These are phyloP conservation scores for Laticauda colubrina DNA, from an alignment of 2,113 vertebrate species.

Conservation along the genomic window DNA sequence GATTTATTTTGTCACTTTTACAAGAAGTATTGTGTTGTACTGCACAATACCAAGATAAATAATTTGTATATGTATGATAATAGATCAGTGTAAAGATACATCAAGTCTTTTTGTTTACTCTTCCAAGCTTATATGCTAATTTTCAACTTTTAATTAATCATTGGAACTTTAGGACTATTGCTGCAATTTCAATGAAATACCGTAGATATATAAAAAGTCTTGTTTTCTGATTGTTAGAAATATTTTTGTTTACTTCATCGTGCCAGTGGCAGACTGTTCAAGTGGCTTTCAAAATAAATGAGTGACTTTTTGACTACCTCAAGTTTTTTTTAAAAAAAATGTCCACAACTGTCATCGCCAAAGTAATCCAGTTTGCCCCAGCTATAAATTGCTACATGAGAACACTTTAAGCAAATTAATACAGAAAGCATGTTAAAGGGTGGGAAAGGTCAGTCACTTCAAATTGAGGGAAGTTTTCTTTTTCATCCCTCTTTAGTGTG, in stretches of 20 bases:
- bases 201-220: conserved; percentile 30
- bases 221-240: conserved; percentile 29
- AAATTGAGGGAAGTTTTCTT: conserved; percentile 20
- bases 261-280: conserved; percentile 22
- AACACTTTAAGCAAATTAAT: conserved; percentile 15
- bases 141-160: conserved; percentile 36
- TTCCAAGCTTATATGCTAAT: conserved; percentile 40
- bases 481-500: background rate
- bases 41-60: conserved; percentile 47
- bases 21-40: background rate
- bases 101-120: background rate
- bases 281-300: conserved; percentile 21
- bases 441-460: background rate
- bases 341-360: background rate
- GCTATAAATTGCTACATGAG: conserved; percentile 22
- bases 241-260: background rate
- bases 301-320: conserved; percentile 16
- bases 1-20: conserved; percentile 15
- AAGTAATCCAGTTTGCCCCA: conserved; percentile 24
- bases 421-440: background rate
- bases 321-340: conserved; percentile 4
- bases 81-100: conserved; percentile 28
- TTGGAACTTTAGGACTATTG: conserved; percentile 42
- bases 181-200: conserved; percentile 38
- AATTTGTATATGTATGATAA: conserved; percentile 51